Conservation (phyloP, 1,140 invertebrate genomes). For the Temnothorax longispinosus region DNA sequence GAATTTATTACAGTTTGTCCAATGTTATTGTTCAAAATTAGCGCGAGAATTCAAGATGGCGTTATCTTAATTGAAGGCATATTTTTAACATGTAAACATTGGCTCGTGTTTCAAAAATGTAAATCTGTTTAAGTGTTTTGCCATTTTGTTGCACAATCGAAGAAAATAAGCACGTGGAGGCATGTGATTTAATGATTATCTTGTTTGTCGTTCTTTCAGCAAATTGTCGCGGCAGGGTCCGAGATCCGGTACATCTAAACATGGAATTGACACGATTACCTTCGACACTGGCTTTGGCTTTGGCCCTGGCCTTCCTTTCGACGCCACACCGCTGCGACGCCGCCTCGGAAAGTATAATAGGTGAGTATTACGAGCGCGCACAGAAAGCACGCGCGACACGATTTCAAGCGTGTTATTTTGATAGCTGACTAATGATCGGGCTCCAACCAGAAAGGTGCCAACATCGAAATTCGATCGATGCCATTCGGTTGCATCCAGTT, state of each 20-base stretch:
- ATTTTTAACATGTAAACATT: neutral
- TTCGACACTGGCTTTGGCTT: slow-evolving; percentile 69
- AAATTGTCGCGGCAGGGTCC: slow-evolving; percentile 26
- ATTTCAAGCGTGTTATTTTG: slow-evolving; percentile 49
- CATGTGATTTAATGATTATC: neutral
- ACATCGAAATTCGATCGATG: slow-evolving; percentile 38
- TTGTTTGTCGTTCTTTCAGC: slow-evolving; percentile 49
- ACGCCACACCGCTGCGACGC: slow-evolving; percentile 64
- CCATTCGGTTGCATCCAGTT: neutral
- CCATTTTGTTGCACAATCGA: neutral
- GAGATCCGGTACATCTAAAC: slow-evolving; percentile 27
- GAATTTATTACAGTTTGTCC: neutral
- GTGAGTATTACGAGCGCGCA: slow-evolving; percentile 66
- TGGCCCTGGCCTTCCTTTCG: slow-evolving; percentile 70
- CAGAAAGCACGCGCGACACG: slow-evolving; percentile 25
- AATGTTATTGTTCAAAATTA: neutral
- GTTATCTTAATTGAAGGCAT: neutral
- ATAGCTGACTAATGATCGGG: slow-evolving; percentile 34
- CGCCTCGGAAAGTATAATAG: slow-evolving; percentile 80
- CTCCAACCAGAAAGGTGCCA: slow-evolving; percentile 15
- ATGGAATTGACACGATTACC: slow-evolving; percentile 59
- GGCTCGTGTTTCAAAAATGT: neutral
- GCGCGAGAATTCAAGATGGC: neutral
- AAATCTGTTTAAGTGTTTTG: slow-evolving; percentile 1
- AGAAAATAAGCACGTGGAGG: neutral